Percentiles rank a stretch among this genome's conserved stretches.
These are phyloP conservation scores for Epinephelus moara DNA, from an alignment of 2,113 vertebrate species.

Conservation along the genomic window DNA sequence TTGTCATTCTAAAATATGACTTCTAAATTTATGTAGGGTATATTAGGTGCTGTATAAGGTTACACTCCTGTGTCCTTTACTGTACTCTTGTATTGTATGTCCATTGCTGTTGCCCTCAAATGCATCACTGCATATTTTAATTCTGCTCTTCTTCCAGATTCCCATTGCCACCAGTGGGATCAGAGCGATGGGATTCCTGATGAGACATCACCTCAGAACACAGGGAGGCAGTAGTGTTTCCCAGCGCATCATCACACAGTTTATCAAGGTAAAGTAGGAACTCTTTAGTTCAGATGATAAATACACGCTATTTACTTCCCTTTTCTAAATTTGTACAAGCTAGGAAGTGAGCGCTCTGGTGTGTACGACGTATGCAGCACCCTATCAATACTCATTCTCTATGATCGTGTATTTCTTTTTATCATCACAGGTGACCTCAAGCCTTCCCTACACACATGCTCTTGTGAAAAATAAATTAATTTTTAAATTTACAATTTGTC, in stretches of 20 bases:
- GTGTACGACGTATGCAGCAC: no score
- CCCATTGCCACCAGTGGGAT: constrained; percentile 96
- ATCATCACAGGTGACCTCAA: background rate
- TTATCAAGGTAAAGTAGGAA: constrained; percentile 90
- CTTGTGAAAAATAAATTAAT: background rate
- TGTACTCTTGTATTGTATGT: background rate
- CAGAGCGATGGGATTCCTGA: constrained; percentile 93
- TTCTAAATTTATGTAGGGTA: background rate
- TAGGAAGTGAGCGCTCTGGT: constrained; percentile 6
- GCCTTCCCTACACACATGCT: background rate
- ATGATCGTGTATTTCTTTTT: background rate
- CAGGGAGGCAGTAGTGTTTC: constrained; percentile 82
- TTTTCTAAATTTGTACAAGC: background rate
- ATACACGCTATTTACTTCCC: constrained; percentile 4
- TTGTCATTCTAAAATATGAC: no score
- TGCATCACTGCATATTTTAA: background rate
- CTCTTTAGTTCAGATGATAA: background rate
- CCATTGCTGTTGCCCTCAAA: background rate
- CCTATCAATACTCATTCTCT: background rate
- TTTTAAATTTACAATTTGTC: background rate
- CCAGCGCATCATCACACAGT: constrained; percentile 89
- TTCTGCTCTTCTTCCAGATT: constrained; percentile 84
- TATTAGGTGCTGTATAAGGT: background rate
- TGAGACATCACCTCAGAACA: constrained; percentile 90
- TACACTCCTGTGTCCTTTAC: background rate